These are phyloP conservation scores for Xanthia icteritia DNA, from an alignment of 2,888 invertebrate genomes.

Conservation along the genomic window DNA sequence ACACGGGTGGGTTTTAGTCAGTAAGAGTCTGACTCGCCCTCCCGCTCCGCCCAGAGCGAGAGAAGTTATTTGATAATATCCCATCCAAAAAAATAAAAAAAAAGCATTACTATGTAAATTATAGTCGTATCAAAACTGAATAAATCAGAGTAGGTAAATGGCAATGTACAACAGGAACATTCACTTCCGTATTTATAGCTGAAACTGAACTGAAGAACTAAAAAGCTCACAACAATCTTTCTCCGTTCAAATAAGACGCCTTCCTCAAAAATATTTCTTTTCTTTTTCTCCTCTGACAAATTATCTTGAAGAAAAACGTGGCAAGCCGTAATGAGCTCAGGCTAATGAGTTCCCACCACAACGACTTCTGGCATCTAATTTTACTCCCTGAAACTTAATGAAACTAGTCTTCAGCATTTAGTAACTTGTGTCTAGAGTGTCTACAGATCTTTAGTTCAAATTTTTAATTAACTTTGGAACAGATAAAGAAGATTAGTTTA, in stretches of 20 bases:
- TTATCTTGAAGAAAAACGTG: slow-evolving; percentile 48
- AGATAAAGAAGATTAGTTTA: background rate
- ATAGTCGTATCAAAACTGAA: too few relatives aligned
- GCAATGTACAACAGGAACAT: background rate
- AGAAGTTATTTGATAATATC: too few relatives aligned
- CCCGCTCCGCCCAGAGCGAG: too few relatives aligned
- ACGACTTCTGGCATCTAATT: slow-evolving; percentile 35
- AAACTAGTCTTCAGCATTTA: slow-evolving; percentile 3
- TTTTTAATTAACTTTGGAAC: background rate
- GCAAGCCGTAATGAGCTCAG: slow-evolving; percentile 40
- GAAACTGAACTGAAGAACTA: background rate
- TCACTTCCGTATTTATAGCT: background rate
- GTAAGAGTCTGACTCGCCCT: too few relatives aligned
- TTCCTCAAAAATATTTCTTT: slow-evolving; percentile 16
- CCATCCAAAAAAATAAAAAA: too few relatives aligned
- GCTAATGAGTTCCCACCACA: slow-evolving; percentile 42
- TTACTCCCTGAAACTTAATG: background rate
- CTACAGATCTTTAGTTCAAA: background rate
- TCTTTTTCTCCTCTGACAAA: slow-evolving; percentile 47
- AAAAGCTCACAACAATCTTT: slow-evolving; percentile 2
- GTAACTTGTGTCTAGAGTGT: background rate
- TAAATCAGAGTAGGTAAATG: background rate
- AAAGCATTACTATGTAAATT: too few relatives aligned
- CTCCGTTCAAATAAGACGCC: slow-evolving; percentile 20
- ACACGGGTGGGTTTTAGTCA: too few relatives aligned